Evolutionary conservation across 2,797 vertebrate species (phyloP), one percentile per base, ranked within the genome.

Genomic region (Astyanax mexicanus): DNA sequence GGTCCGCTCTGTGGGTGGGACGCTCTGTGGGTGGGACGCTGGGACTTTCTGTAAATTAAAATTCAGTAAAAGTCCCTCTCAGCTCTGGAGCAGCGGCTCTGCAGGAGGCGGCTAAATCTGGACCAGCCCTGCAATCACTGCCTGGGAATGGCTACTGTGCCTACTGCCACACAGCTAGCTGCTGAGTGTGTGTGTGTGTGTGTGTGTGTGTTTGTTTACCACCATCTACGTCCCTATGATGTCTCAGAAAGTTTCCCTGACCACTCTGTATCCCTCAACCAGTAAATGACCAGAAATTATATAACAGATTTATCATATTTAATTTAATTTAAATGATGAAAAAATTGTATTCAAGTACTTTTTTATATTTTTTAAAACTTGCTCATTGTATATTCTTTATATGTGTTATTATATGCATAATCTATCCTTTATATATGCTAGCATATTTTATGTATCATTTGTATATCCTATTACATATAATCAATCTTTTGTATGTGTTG

Each of bases 41-140:
- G 35, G n/a, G 38, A 64, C 10, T 21, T 42, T 65, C 47, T 29
- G 44, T 51, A 13, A 17, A 44, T 23, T 45, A 11, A 65, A 55
- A 66, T 65, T 15, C 10, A 25, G 21, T 17, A 12, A 69, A 70
- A 57, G 21, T 55, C 23, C 35, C 15, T 10, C 13, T 60, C 51
- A 11, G 52, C 27, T 54, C 54, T n/a, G 13, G 45, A 62, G 10
- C 3, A 52, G 12, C 51, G 15, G 15, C 12, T 1, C 47, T 19
- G 37, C 25, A 19, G 19, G 45, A 64, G 58, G 49, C 35, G 12
- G 65, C 51, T 70, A 57, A 57, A 70, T 70, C 35, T 42, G 37
- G 49, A 69, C 7, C 23, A 25, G 47, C 47, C 13, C 49, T 55
- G 32, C 32, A 54, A 45, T 49, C 35, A 52, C 47, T 69, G 17